Base-by-base conservation (phyloP, 1,140 invertebrate genomes). In the Battus philenor region DNA sequence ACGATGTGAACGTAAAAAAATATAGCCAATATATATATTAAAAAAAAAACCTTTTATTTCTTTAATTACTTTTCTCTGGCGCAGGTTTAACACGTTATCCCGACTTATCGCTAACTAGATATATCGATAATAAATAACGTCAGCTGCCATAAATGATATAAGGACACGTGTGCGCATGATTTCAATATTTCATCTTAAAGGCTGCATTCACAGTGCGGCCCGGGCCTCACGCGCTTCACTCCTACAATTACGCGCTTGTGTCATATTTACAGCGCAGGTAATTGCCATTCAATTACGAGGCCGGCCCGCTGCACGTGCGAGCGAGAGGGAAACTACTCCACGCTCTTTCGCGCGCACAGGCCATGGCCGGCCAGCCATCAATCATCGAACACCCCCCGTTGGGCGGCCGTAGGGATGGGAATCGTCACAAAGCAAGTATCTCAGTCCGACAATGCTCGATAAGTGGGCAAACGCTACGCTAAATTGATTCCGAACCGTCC, bases 241-340 rank as follows among this genome's bases (percentile, higher is more conserved):
- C 74, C 74, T 80, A 69, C 80, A 84, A 84, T 85, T 85, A 82
- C 76, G 71, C 74, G 73, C 76, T 72, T 80, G 76, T 82, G 78
- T 82, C 78, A 85, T 85, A 85, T 85, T 85, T 82, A 85, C 80
- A 82, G 76, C 68, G 65, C 78, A 85, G 76, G 78, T 82, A 85
- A 82, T 82, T 84, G 80, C 69, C 80, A 79, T 84, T 84, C 80
- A 84, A 84, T 84, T 84, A 84, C 72, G 66, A 61, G 56, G 56
- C 68, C 57, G 51, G 68, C 68, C 73, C 50, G 80, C 67, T 74
- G 74, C 44, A 62, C 44, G 68, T 43, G 63, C 15, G 64, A 77
- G 24, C 4, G 63, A 63, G 66, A 78, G 44, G 39, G 33, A 38
- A 50, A 30, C 47, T 36, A 16, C 33, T 58, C 50, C 54, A 44